phyloP scores from a whole-genome alignment of 2,113 vertebrate genomes.

The Chunga burmeisteri region DNA sequence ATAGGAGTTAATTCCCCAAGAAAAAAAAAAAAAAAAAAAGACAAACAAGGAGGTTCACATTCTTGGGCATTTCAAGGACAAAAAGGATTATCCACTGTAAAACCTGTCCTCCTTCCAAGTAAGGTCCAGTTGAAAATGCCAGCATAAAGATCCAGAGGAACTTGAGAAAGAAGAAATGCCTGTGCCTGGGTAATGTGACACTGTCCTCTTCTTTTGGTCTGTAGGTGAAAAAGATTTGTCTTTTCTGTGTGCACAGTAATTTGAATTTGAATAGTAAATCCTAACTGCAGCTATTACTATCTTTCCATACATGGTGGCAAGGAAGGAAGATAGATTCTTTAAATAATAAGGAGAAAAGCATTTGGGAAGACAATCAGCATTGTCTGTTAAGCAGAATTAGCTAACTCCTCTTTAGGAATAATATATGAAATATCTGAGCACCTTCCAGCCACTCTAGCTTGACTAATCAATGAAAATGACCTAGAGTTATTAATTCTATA shows the following conservation, averaged over 20 bases:
- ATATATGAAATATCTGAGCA: no score
- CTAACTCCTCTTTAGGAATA: no score
- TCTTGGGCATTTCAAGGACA: background rate
- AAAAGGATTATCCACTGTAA: slow-evolving; percentile 1
- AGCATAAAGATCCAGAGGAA: background rate
- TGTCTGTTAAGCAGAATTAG: no score
- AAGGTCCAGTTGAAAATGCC: background rate
- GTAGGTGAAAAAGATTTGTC: background rate
- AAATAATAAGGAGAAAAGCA: no score
- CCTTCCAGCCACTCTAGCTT: no score
- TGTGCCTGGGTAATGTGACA: background rate
- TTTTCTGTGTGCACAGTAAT: background rate
- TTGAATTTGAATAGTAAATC: background rate
- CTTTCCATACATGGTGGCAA: no score
- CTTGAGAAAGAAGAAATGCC: background rate
- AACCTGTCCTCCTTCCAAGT: background rate
- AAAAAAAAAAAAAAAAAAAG: background rate
- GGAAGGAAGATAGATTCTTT: no score
- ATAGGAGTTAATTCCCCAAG: background rate
- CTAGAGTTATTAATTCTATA: no score
- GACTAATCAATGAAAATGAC: no score
- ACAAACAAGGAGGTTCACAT: background rate
- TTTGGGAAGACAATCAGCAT: no score
- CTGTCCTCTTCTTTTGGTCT: background rate
- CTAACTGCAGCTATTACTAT: no score